Evolutionary conservation across 1,140 invertebrate species (phyloP), one percentile per base, ranked within the genome.

Genomic region (Spodoptera litura): DNA sequence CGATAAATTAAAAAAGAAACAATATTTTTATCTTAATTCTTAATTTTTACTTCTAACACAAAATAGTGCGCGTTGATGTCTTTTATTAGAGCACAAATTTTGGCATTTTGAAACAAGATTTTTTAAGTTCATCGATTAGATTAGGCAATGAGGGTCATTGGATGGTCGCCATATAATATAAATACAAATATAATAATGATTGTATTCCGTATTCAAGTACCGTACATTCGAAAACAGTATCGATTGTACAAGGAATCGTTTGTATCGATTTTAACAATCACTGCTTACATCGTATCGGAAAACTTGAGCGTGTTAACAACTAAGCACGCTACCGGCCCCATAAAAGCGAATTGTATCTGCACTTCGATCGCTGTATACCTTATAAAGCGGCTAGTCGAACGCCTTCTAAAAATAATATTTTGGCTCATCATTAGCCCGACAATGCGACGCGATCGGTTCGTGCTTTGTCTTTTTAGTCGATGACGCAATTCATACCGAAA

Each of bases 391-490:
- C 84, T 86, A 89, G 82, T 77, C 84, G 80, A 85, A 81, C 70
- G 71, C 82, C 87, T 85, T 91, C 90, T 89, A 93, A 93, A 93
- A 93, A 92, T 93, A 92, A 89, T 91, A 87, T 90, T 94, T 93
- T 94, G 86, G 92, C 90, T 93, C 90, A 91, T 93, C 90, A 94
- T 92, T 93, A 92, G 86, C 83, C 83, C 81, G 71, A 91, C 89
- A 89, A 91, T 91, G 85, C 83, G 85, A 87, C 84, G 81, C 87
- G 87, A 75, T 75, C 73, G 91, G 68, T 86, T 83, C 87, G 83
- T 87, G 91, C 92, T 92, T 94, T 94, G 93, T 94, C 93, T 94
- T 93, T 93, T 93, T 91, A 87, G 88, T 88, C 87, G 91, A 88
- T 94, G 93, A 94, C 93, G 93, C 90, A 94, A 94, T 91, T 90